Base-by-base conservation (phyloP, 2,888 invertebrate species). In the Neoitamus cyanurus region DNA sequence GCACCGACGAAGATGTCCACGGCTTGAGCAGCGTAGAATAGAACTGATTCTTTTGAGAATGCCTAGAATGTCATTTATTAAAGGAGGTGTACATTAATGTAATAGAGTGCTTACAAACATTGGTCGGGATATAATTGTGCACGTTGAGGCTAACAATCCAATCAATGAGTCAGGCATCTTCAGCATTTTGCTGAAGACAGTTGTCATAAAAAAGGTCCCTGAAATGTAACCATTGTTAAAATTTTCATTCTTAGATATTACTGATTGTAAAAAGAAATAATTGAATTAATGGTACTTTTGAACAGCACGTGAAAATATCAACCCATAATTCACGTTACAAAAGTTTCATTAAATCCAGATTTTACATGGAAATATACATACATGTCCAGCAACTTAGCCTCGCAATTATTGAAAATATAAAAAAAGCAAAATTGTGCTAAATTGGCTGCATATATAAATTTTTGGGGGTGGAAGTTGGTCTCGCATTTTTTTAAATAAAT, bases 121-220 rank as follows among this genome's bases (percentile, higher is more conserved):
- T 0, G 89, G 87, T 20, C 90, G 88, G 0, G 91, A 90, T n/a
- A 88, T 86, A 0, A 90, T 88, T 11, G 90, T 89, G 11, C 89
- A 87, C 9, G 89, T 0, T 0, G 91, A 89, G 1, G 91, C 90
- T 5, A 91, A 86, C 31, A 91, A 88, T 15, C 91, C 91, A 85
- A 91, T 89, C 70, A 88, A 87, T 9, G 91, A 86, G 86, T 91
- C 91, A 0, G 89, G 87, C 25, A 91, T 88, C 48, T 90, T 90
- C 0, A 91, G 78, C 20, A 89, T 11, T 86, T 91, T 91, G 85
- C 91, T 91, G 1, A 91, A 87, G 11, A 91, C 88, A 1, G 90
- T 90, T 0, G 91, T 91, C 73, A 91, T 91, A 85, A 91, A 88
- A 25, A 91, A 90, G 3, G 91, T 91, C 15, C 91, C 91, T 88